phyloP scores from a whole-genome alignment of 2,797 vertebrate species.

The Sebastes alutus region DNA sequence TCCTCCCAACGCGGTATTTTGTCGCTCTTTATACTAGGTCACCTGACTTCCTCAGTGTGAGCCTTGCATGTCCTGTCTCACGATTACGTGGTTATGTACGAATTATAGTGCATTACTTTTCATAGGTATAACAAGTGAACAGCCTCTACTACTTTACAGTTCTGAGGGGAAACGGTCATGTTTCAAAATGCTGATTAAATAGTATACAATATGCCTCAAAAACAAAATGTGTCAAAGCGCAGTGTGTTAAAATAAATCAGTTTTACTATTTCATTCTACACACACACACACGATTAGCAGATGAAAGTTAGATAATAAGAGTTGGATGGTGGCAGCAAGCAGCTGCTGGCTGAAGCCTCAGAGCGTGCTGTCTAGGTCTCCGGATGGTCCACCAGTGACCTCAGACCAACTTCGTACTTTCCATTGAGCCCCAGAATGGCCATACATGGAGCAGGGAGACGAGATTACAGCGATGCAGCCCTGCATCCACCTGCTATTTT shows the following conservation, averaged over 20 bases:
- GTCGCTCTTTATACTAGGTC: too few relatives aligned
- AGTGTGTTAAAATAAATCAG: background rate
- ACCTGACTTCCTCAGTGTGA: too few relatives aligned
- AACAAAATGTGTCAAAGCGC: background rate
- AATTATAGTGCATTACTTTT: too few relatives aligned
- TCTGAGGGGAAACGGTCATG: background rate
- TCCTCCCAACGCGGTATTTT: too few relatives aligned
- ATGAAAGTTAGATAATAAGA: background rate
- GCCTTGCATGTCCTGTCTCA: too few relatives aligned
- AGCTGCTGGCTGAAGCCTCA: constrained; percentile 9
- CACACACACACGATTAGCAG: background rate
- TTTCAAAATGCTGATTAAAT: background rate
- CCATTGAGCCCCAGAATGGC: constrained; percentile 55
- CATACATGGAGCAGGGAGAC: constrained; percentile 70
- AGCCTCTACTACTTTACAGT: background rate
- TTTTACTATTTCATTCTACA: background rate
- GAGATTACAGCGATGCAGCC: constrained; percentile 33
- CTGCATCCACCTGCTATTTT: constrained; percentile 70
- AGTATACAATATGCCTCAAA: background rate
- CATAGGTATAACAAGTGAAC: too few relatives aligned
- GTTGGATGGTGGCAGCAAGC: background rate
- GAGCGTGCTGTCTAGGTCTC: constrained; percentile 25
- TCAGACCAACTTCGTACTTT: constrained; percentile 49
- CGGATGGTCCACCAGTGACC: constrained; percentile 43
- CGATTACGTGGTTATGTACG: too few relatives aligned